Base-by-base conservation (phyloP, 2,113 vertebrate genomes). In the Pholis gunnellus region DNA sequence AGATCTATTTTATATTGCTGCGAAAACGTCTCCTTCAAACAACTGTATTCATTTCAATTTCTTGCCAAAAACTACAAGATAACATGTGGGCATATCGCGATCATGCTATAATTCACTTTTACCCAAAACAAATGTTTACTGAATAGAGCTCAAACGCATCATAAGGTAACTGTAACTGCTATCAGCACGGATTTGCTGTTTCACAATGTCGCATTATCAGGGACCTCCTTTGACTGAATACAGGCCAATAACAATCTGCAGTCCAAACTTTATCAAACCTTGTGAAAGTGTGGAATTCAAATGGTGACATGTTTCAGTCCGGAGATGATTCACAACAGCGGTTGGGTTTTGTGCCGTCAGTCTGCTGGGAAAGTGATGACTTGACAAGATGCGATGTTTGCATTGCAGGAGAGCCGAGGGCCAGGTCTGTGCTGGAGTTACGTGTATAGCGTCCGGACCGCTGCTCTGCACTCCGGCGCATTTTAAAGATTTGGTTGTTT, bases 301-400 rank as follows among this genome's bases (percentile, higher is more conserved):
- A 9, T 17, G 0, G 20, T 22, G 14, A 34, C 34, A 15, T 44
- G 18, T 57, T 57, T 72, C 17, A 46, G 3, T n/a, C n/a, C 71
- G 5, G 36, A 52, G 1, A 11, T 31, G 42, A 64, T 73, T 54
- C 48, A 52, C 1, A 7, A 4, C 31, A 42, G 3, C 40, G 38
- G 48, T 44, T 79, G 50, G 18, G 27, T 52, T 52, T 70, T 10
- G 59, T 59, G 56, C 38, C 27, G 1, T 48, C 5, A 71, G 34
- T 56, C 66, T 38, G 66, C 48, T 74, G 48, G 59, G 74, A 81
- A 59, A 66, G 77, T 69, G 85, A 83, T 82, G 78, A 85, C 75
- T 73, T 83, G 75, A 63, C 63, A 68, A 56, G 52, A 56, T 84
- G 76, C n/a, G 72, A 29, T 74, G 82, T 87, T 84, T 90, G 83